Evolutionary conservation across 2,888 invertebrate species (phyloP), one percentile per base, ranked within the genome.

Genomic region (Trichopria drosophilae): DNA sequence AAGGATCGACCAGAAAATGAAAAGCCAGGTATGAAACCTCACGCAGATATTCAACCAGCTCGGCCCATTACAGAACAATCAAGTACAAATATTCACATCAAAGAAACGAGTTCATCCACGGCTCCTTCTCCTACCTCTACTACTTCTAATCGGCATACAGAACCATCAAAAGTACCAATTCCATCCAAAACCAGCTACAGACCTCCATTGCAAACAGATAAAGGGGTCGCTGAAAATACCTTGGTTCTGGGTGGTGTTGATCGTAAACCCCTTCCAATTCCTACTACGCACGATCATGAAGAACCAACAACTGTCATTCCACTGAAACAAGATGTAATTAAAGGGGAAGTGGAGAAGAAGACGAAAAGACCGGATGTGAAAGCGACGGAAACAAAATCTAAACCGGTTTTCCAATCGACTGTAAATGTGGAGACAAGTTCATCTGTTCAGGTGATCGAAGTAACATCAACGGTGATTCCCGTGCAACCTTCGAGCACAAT

Each of bases 381-480:
- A 19, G 9, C 40, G 10, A 52, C 40, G 6, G 62, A 59, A 45
- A 31, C 45, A 1, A 56, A 45, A 12, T 34, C 2, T 24, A 57
- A 31, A 26, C 44, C 46, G 1, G 4, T 59, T 1, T 59, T 59
- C 36, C 56, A 63, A 43, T 68, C 70, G 7, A 75, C 71, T 4
- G 40, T 73, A 32, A 69, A 62, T 10, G 65, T 73, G 13, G 73
- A 72, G 29, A 73, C 72, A 3, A 74, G 69, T 48, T 74, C 75
- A 1, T 69, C 67, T 12, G 63, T 73, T 5, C 69, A 71, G 31
- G 60, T 71, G 2, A 72, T 75, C 55, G 69, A 71, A 49, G 66
- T 71, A 1, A 68, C 71, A 4, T 57, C 65, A 13, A 66, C 64
- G 1, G 62, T 53, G 6, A 23, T 57, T 7, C 45, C 63, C 35